Percentiles rank a stretch among this genome's conserved stretches.
These are phyloP conservation scores for Eriocheir sinensis DNA, from an alignment of 1,140 invertebrate species.

Conservation along the genomic window DNA sequence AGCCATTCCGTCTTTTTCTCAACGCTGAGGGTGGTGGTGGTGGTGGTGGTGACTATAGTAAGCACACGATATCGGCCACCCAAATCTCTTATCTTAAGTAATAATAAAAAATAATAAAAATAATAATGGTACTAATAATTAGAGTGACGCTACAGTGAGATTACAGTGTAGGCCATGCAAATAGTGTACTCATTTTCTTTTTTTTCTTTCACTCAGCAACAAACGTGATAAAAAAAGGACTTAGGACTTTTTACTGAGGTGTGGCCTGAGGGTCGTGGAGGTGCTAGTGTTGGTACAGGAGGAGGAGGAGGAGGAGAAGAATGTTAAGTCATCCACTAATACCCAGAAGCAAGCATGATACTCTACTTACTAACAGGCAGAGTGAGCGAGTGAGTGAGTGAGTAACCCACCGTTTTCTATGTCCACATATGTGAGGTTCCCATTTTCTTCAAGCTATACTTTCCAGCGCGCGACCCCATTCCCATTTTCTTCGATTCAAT, in stretches of 20 bases:
- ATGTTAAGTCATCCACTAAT: neutral
- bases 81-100: neutral
- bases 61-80: slow-evolving; percentile 40
- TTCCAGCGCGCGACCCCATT: no score
- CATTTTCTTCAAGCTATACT: no score
- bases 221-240: neutral
- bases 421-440: neutral
- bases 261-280: slow-evolving; percentile 5
- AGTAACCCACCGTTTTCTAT: neutral
- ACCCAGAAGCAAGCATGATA: no score
- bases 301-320: neutral
- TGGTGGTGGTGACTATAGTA: neutral
- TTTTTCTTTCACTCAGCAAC: neutral
- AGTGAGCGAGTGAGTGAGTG: neutral
- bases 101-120: neutral
- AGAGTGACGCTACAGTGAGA: neutral
- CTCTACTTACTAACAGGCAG: neutral
- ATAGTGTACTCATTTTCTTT: no score
- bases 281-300: neutral
- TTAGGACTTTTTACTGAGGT: neutral
- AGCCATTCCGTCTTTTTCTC: slow-evolving; percentile 61
- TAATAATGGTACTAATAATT: neutral
- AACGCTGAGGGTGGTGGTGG: slow-evolving; percentile 70
- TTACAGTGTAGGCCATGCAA: neutral
- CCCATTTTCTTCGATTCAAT: no score